Evolutionary conservation across 2,113 vertebrate species (phyloP), one percentile per base, ranked within the genome.

Genomic region (Podarcis muralis): DNA sequence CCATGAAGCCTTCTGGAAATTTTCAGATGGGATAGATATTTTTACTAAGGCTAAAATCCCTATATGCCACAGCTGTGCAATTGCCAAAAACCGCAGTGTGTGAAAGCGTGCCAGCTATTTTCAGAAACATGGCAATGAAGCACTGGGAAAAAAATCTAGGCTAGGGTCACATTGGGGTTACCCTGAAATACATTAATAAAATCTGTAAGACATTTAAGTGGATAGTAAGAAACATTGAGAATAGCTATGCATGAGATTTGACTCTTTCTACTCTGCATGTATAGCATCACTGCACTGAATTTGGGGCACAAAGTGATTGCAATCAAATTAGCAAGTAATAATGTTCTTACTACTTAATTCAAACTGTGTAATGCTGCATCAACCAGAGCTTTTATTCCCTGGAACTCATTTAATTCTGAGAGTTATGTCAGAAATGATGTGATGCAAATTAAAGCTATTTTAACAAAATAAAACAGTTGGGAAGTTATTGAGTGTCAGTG

Each of bases 41-140:
- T 68, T 88, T 59, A 76, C 82, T 23, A 81, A 76, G 53, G 6
- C 87, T 0, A 62, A 91, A 90, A 77, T 27, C 76, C 68, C 86
- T 0, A 0, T 18, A 66, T 86, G 66, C 32, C 88, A 72, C 13
- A 77, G 85, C 25, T 83, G n/a, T 68, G 27, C 32, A 71, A 59
- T n/a, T 80, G 82, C 82, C 92, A 86, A 89, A 92, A 90, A 35
- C 2, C 25, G 76, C 12, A 32, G 7, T 68, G 88, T 87, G 72
- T 40, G 62, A 83, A 27, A 84, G n/a, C 1, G 2, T 75, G 77
- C 78, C 88, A 94, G 83, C 89, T 91, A 93, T 88, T 92, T 92
- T 35, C 84, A 87, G 16, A 90, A 66, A 40, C 59, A 87, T 88
- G 57, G 78, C 85, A 90, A 89, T 84, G 80, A 74, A 90, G 23